Evolutionary conservation across 2,888 invertebrate genomes (phyloP).

Genomic region (Unio pictorum): DNA sequence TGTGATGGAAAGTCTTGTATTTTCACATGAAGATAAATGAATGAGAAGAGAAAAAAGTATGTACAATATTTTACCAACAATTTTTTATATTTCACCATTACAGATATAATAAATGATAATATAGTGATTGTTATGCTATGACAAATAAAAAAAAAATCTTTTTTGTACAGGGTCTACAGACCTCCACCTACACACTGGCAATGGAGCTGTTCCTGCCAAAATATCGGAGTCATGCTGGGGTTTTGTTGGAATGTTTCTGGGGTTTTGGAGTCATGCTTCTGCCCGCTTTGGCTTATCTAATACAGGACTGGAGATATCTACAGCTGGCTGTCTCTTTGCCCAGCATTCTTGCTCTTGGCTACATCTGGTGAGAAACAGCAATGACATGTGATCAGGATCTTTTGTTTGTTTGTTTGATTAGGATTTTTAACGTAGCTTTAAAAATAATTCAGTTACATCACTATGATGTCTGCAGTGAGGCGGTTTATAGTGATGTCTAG

Average conservation of each 20-base stretch:
- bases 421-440: too few species aligned
- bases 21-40: too few species aligned
- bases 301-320: slow-evolving; percentile 75
- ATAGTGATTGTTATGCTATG: neutral
- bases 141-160: neutral
- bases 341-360: slow-evolving; percentile 72
- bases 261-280: slow-evolving; percentile 72
- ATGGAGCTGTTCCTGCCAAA: slow-evolving; percentile 74
- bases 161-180: slow-evolving; percentile 72
- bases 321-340: slow-evolving; percentile 74
- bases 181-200: slow-evolving; percentile 73
- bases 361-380: slow-evolving; percentile 64
- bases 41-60: too few species aligned
- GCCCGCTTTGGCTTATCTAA: slow-evolving; percentile 72
- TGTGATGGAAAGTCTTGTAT: too few species aligned
- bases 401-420: too few species aligned
- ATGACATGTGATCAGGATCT: neutral
- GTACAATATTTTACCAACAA: too few species aligned
- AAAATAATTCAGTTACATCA: too few species aligned
- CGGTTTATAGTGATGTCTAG: too few species aligned
- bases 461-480: too few species aligned
- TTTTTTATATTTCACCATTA: too few species aligned
- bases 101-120: neutral
- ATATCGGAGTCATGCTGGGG: slow-evolving; percentile 73
- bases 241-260: slow-evolving; percentile 73